Conservation (phyloP, 2,888 invertebrate species). For the Leucophenga montana region DNA sequence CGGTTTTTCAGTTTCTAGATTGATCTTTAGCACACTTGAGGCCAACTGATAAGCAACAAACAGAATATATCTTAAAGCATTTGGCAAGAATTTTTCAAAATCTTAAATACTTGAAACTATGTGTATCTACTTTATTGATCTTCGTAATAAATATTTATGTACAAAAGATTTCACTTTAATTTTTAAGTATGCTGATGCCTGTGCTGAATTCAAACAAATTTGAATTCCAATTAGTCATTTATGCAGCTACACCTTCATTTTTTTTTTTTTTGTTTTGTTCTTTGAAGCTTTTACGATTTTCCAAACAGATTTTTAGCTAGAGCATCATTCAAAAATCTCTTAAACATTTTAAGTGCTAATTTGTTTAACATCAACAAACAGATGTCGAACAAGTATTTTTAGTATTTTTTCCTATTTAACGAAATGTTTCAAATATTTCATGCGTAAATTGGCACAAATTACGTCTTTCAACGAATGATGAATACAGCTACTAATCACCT, state of each 20-base stretch:
- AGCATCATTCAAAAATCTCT: slow-evolving; percentile 52
- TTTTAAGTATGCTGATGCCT: too few relatives aligned
- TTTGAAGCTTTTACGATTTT: not conserved
- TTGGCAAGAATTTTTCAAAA: not conserved
- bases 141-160: too few relatives aligned
- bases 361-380: slow-evolving; percentile 54
- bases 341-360: slow-evolving; percentile 61
- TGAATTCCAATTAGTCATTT: slow-evolving; percentile 5
- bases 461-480: not conserved
- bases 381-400: not conserved
- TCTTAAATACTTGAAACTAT: too few relatives aligned
- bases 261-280: not conserved
- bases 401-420: not conserved
- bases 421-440: slow-evolving; percentile 1
- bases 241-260: slow-evolving; percentile 10
- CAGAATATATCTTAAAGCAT: too few relatives aligned
- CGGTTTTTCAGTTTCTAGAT: not conserved
- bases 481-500: slow-evolving; percentile 13
- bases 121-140: too few relatives aligned
- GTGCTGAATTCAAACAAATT: too few relatives aligned
- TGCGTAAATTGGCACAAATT: not conserved
- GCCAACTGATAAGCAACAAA: slow-evolving; percentile 1
- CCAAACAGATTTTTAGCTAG: slow-evolving; percentile 11
- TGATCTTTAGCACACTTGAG: slow-evolving; percentile 20
- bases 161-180: too few relatives aligned